A percentile compares a stretch with the other conserved stretches of the same genome.
Conservation (phyloP, 35 echinoderm and acorn worm genomes). For the Ophiothrix spiculata region DNA sequence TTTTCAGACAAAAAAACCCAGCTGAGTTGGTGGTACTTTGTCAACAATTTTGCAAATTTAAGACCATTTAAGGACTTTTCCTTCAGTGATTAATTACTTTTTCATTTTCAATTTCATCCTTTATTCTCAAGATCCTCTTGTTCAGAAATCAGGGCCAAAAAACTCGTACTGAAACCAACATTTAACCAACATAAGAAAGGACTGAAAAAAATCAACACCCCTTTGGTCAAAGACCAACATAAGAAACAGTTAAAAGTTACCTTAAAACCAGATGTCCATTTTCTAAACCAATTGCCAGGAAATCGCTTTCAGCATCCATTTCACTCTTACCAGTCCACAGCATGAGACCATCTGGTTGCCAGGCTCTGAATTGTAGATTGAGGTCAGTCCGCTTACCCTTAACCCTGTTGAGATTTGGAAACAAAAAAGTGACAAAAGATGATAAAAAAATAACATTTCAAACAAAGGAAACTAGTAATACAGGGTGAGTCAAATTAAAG, state of each 20-base stretch:
- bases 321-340: slow-evolving; percentile 72
- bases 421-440: background rate
- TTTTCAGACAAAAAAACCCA: too few species aligned
- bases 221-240: too few species aligned
- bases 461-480: background rate
- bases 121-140: too few species aligned
- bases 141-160: too few species aligned
- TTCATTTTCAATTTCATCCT: too few species aligned
- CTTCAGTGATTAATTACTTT: too few species aligned
- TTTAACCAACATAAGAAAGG: background rate
- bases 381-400: slow-evolving; percentile 53
- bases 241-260: slow-evolving; percentile 38
- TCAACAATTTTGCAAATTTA: too few species aligned
- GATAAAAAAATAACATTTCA: background rate
- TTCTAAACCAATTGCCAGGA: slow-evolving; percentile 72
- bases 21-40: too few species aligned
- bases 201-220: background rate
- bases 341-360: slow-evolving; percentile 63
- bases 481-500: too few species aligned
- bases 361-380: slow-evolving; percentile 53
- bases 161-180: background rate
- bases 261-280: slow-evolving; percentile 74
- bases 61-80: too few species aligned
- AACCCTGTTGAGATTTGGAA: slow-evolving; percentile 48
- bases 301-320: slow-evolving; percentile 70